phyloP scores from a whole-genome alignment of 2,888 invertebrate species.

The Cheiracanthium punctorium region DNA sequence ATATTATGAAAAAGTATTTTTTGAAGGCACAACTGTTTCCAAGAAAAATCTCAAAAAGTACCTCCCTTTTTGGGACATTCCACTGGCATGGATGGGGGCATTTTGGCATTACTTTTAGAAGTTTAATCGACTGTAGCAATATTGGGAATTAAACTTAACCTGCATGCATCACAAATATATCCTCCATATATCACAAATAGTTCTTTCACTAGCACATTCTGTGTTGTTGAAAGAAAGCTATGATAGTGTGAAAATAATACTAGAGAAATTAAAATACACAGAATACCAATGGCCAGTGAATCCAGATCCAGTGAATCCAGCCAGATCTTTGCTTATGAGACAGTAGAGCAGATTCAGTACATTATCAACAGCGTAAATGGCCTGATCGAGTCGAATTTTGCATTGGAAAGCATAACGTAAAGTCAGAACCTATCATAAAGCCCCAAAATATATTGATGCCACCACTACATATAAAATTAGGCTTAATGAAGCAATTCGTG shows the following conservation, averaged over 20 bases:
- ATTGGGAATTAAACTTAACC: too few species aligned
- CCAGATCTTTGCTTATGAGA: conserved; percentile 20
- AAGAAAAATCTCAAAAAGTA: too few species aligned
- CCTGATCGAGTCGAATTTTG: conserved; percentile 10
- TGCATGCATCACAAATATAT: too few species aligned
- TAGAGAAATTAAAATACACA: conserved; percentile 73
- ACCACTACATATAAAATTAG: too few species aligned
- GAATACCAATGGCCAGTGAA: conserved; percentile 72
- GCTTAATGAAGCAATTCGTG: too few species aligned
- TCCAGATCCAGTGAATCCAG: conserved; percentile 71
- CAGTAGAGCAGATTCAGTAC: neutral
- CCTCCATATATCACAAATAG: too few species aligned
- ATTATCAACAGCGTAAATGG: conserved; percentile 4
- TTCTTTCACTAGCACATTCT: conserved; percentile 74
- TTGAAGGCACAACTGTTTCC: too few species aligned
- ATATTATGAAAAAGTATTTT: too few species aligned
- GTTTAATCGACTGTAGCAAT: too few species aligned
- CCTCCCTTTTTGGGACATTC: too few species aligned
- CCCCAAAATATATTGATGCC: conserved; percentile 47
- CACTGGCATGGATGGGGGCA: too few species aligned
- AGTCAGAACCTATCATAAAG: conserved; percentile 14
- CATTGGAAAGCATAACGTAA: conserved; percentile 28
- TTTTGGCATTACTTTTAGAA: too few species aligned
- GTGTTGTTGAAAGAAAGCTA: conserved; percentile 74
- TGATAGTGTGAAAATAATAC: conserved; percentile 73